A percentile compares a stretch with the other conserved stretches of the same genome.
phyloP scores from a whole-genome alignment of 2,888 invertebrate genomes.

The Drepanosiphum platanoidis region DNA sequence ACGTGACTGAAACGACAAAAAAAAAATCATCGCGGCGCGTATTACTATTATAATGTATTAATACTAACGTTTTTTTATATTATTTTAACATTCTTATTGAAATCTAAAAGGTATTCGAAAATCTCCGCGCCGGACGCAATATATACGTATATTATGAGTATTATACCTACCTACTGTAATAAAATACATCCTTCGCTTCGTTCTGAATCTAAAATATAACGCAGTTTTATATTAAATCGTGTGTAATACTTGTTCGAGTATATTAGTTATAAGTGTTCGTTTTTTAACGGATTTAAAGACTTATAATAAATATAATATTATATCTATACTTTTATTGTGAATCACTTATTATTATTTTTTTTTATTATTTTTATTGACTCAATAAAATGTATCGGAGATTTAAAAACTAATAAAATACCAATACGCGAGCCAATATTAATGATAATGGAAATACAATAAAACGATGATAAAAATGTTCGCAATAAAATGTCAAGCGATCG shows the following conservation, averaged over 20 bases:
- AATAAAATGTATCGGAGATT: not conserved
- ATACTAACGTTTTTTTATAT: not conserved
- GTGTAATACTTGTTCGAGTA: not conserved
- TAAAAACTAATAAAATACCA: constrained; percentile 21
- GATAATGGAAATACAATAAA: not conserved
- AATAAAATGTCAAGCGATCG: constrained; percentile 9
- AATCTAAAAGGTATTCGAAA: not conserved
- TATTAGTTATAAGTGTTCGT: not conserved
- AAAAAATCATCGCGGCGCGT: no score
- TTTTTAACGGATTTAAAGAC: not conserved
- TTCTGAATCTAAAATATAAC: not conserved
- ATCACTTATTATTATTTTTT: constrained; percentile 15
- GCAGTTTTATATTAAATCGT: not conserved
- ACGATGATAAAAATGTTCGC: constrained; percentile 2
- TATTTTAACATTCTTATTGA: not conserved
- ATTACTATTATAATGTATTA: no score
- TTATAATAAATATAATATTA: no score
- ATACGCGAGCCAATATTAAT: not conserved
- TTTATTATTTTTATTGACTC: constrained; percentile 4
- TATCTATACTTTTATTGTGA: not conserved
- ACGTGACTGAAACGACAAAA: constrained; percentile 7
- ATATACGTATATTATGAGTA: no score
- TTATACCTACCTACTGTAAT: no score
- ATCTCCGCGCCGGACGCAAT: no score
- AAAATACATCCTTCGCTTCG: not conserved